phyloP scores from a whole-genome alignment of 2,888 invertebrate species.

The Monochamus alternatus region DNA sequence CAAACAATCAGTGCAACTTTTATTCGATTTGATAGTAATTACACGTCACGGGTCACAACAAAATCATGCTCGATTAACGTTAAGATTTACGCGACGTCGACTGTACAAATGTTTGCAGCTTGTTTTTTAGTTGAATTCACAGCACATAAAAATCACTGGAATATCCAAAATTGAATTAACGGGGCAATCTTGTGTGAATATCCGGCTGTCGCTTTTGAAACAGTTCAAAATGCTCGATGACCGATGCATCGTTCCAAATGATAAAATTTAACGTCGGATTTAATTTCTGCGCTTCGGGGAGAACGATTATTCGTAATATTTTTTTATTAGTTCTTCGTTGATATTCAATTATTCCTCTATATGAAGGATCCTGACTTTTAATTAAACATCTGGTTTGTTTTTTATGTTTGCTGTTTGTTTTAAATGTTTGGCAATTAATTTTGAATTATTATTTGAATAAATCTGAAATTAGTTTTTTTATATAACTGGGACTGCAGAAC shows the following conservation, averaged over 20 bases:
- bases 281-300: conserved; percentile 37
- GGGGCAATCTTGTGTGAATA: conserved; percentile 55
- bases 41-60: too few species aligned
- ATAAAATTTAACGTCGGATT: conserved; percentile 48
- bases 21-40: too few species aligned
- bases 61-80: too few species aligned
- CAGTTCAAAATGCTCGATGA: conserved; percentile 42
- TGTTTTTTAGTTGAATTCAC: conserved; percentile 13
- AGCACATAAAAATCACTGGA: conserved; percentile 51
- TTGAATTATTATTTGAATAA: too few species aligned
- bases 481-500: too few species aligned
- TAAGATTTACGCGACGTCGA: conserved; percentile 3
- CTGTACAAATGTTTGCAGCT: background rate
- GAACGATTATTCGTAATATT: conserved; percentile 6
- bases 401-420: too few species aligned
- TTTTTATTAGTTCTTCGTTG: conserved; percentile 17
- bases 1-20: too few species aligned
- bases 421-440: too few species aligned
- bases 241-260: conserved; percentile 47
- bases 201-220: conserved; percentile 48
- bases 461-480: too few species aligned
- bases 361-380: conserved; percentile 3
- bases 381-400: background rate
- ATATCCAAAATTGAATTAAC: conserved; percentile 57
- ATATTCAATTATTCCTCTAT: conserved; percentile 6